phyloP scores from a whole-genome alignment of 2,797 vertebrate species.

The Vireo griseus region DNA sequence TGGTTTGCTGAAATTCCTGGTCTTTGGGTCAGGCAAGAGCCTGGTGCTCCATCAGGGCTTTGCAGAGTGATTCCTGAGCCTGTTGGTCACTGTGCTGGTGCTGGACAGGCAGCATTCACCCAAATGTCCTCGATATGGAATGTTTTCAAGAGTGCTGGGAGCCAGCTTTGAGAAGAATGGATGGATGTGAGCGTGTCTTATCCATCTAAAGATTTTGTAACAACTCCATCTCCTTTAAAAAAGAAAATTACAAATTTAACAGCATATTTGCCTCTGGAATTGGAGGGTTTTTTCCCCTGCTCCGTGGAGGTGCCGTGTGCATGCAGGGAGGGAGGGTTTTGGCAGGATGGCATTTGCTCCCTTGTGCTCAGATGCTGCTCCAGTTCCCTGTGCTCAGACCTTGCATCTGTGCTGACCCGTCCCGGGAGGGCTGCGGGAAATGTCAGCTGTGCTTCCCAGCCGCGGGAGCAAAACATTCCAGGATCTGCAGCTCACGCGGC shows the following conservation, averaged over 20 bases:
- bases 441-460: background rate
- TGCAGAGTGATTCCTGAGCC: accelerated
- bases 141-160: background rate
- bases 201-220: background rate
- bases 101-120: accelerated
- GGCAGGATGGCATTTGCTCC: background rate
- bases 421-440: background rate
- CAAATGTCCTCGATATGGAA: accelerated
- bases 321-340: background rate
- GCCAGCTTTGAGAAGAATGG: background rate
- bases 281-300: accelerated
- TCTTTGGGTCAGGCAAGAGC: background rate
- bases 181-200: background rate
- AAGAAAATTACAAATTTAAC: background rate
- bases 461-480: accelerated
- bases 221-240: background rate
- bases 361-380: background rate
- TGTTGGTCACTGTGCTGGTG: accelerated
- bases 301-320: accelerated
- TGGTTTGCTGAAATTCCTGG: background rate
- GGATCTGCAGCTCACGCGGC: accelerated
- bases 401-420: background rate
- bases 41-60: background rate
- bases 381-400: background rate
- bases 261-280: background rate